phyloP scores from a whole-genome alignment of 1,140 invertebrate species.

The Aphelenchoides fujianensis region DNA sequence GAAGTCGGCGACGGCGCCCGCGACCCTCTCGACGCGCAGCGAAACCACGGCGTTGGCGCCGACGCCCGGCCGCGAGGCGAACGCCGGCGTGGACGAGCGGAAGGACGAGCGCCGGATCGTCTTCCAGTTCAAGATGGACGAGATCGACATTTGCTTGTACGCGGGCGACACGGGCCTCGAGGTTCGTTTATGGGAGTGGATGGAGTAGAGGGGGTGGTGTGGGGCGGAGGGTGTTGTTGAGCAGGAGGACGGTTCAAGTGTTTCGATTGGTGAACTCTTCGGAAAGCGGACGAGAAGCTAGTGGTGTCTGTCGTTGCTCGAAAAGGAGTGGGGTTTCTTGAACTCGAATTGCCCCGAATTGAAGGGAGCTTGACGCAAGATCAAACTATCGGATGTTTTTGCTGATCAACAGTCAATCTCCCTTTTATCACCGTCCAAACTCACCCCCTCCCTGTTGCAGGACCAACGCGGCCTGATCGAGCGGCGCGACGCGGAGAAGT shows the following conservation, averaged over 20 bases:
- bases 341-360: too few relatives aligned
- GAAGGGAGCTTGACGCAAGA: too few relatives aligned
- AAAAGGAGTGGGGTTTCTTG: too few relatives aligned
- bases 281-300: too few relatives aligned
- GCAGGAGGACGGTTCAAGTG: too few relatives aligned
- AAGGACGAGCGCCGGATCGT: constrained; percentile 36
- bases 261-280: too few relatives aligned
- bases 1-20: not conserved
- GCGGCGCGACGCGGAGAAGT: constrained; percentile 29
- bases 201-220: not conserved
- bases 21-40: not conserved
- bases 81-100: constrained; percentile 17
- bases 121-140: constrained; percentile 53
- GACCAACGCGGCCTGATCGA: constrained; percentile 19
- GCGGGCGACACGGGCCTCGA: constrained; percentile 15
- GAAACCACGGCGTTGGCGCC: not conserved
- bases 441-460: not conserved
- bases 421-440: too few relatives aligned
- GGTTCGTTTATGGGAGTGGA: not conserved
- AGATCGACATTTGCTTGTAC: constrained; percentile 35
- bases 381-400: too few relatives aligned
- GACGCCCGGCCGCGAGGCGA: not conserved
- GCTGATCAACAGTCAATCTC: too few relatives aligned
- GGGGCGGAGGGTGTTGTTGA: not conserved
- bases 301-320: too few relatives aligned